Evolutionary conservation across 1,140 invertebrate genomes (phyloP).

Genomic region (Drosophila sturtevanti): DNA sequence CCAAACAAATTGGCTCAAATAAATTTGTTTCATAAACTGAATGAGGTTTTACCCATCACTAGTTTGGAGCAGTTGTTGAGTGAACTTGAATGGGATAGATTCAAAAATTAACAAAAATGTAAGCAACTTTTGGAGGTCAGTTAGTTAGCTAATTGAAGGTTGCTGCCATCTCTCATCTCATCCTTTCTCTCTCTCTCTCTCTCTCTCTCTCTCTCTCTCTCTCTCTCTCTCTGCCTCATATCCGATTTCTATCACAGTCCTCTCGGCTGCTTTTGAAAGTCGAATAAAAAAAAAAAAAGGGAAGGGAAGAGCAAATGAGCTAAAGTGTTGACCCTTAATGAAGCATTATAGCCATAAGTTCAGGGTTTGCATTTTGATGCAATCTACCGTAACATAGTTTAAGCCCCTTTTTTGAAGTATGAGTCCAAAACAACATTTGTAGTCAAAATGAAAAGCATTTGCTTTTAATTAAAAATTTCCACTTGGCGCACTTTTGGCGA

Average conservation of each 20-base stretch:
- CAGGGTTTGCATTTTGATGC: neutral
- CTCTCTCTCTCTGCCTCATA: no score
- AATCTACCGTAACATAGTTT: conserved; percentile 10
- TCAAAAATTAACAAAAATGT: conserved; percentile 32
- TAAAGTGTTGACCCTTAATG: conserved; percentile 7
- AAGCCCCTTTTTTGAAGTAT: neutral
- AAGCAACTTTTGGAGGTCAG: conserved; percentile 75
- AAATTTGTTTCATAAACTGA: neutral
- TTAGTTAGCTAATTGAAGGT: conserved; percentile 74
- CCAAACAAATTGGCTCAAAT: neutral
- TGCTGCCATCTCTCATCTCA: conserved; percentile 20
- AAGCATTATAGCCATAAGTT: conserved; percentile 2
- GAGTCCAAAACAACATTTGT: conserved; percentile 3
- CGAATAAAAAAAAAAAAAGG: neutral
- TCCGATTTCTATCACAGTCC: no score
- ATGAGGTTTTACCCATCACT: neutral
- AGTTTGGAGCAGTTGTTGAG: conserved; percentile 3
- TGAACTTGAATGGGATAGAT: neutral
- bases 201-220: neutral
- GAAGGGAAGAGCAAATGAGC: conserved; percentile 1
- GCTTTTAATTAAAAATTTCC: conserved; percentile 79
- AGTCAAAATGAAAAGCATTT: conserved; percentile 46
- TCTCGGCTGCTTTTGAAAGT: no score
- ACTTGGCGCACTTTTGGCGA: conserved; percentile 66
- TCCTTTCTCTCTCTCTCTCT: neutral